phyloP scores from a whole-genome alignment of 2,888 invertebrate genomes.

The Andrena flavipes region DNA sequence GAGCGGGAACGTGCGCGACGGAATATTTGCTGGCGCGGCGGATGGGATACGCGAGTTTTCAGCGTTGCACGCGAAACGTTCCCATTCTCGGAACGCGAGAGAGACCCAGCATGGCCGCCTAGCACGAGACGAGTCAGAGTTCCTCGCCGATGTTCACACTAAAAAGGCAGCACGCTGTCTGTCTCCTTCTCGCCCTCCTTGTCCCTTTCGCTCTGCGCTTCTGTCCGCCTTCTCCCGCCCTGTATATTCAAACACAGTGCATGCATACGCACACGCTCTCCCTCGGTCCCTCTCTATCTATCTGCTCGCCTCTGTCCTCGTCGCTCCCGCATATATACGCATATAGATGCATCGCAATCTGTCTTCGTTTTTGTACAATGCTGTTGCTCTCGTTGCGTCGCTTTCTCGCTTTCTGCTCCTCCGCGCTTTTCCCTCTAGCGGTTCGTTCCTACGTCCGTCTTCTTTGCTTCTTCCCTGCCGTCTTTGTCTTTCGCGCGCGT shows the following conservation, averaged over 20 bases:
- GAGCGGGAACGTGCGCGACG: conserved; percentile 22
- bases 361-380: conserved; percentile 58
- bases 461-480: conserved; percentile 45
- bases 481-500: conserved; percentile 49
- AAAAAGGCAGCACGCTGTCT: conserved; percentile 44
- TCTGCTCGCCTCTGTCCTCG: neutral
- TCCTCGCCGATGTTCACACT: conserved; percentile 66
- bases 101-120: conserved; percentile 78
- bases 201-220: conserved; percentile 37
- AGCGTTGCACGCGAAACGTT: conserved; percentile 63
- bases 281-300: neutral
- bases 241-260: conserved; percentile 38
- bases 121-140: conserved; percentile 71
- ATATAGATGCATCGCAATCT: conserved; percentile 43
- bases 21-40: conserved; percentile 24
- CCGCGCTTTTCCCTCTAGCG: conserved; percentile 60
- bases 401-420: conserved; percentile 51
- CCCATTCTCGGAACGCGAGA: conserved; percentile 72
- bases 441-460: conserved; percentile 54
- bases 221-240: conserved; percentile 36
- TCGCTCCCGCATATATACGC: conserved; percentile 23
- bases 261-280: conserved; percentile 15
- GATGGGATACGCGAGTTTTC: conserved; percentile 51
- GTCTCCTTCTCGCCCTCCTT: conserved; percentile 45
- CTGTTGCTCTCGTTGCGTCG: conserved; percentile 58